Base-by-base conservation (phyloP, 1,140 invertebrate species). In the Stegodyphus dumicola region DNA sequence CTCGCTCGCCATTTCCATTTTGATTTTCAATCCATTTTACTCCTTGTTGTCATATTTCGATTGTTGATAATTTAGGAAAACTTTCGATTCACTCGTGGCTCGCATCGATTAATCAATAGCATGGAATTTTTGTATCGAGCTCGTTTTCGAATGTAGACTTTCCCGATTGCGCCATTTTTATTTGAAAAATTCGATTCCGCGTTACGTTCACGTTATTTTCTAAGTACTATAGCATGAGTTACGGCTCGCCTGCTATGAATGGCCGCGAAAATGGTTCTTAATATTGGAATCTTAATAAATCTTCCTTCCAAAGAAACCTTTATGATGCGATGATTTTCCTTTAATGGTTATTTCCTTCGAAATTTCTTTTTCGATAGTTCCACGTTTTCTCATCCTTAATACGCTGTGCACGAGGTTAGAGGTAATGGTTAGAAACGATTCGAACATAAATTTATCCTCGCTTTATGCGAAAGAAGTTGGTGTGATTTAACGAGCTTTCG, bases 61-160 rank as follows among this genome's bases (percentile, higher is more conserved):
- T 53, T 73, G 70, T 73, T 52, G n/a, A 73, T 73, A 73, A 53
- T 53, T 73, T 73, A 73, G 33, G 33, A 73, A 73, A 73, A 9
- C 53, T 73, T 73, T 17, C 51, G 70, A 53, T 73, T 51, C 13
- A 73, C 53, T 52, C 49, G 0, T 73, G 70, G 70, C 70, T 73
- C 70, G 51, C 53, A 73, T 73, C 70, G 70, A 73, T 73, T 73
- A 73, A 73, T 73, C 70, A 52, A 73, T 73, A n/a, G 5, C 0
- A n/a, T 52, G 53, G 49, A 73, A 17, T 52, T 73, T 73, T 73
- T 73, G 70, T 73, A 73, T 73, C 15, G 70, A 33, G 70, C 70
- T 73, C 49, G 70, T 73, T 73, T 73, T 73, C 70, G 70, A 73
- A 51, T 71, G 49, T 71, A 51, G 69, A 48, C 49, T 73, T 73